Conservation (phyloP, 2,797 vertebrate genomes). For the Neosilurus hyrtlii region DNA sequence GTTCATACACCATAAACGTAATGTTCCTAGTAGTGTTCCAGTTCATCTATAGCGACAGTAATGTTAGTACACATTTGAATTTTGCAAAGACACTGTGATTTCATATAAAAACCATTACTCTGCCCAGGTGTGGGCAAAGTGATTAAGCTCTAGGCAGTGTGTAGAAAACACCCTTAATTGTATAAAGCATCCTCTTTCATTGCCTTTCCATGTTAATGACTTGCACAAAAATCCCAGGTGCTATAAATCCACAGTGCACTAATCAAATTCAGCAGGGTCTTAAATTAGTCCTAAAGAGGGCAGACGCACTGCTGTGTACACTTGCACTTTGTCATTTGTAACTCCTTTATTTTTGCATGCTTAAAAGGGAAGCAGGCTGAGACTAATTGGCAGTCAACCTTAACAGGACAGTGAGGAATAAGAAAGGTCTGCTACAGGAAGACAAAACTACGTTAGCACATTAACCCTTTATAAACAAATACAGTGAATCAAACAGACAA, state of each 20-base stretch:
- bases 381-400: slow-evolving; percentile 71
- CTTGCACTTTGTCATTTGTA: slow-evolving; percentile 56
- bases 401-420: slow-evolving; percentile 70
- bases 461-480: slow-evolving; percentile 69
- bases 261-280: slow-evolving; percentile 54
- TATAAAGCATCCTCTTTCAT: slow-evolving; percentile 33
- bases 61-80: slow-evolving; percentile 3
- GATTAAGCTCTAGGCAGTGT: slow-evolving; percentile 32
- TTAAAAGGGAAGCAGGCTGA: slow-evolving; percentile 60
- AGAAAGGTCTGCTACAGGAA: slow-evolving; percentile 64
- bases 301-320: slow-evolving; percentile 51
- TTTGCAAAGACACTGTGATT: slow-evolving; percentile 21
- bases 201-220: slow-evolving; percentile 36
- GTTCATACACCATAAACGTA: neutral
- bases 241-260: slow-evolving; percentile 50
- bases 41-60: slow-evolving; percentile 1
- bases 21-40: neutral
- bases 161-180: slow-evolving; percentile 32
- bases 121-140: slow-evolving; percentile 36
- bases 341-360: slow-evolving; percentile 51
- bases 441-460: slow-evolving; percentile 68
- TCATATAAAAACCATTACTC: slow-evolving; percentile 30
- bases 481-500: slow-evolving; percentile 68
- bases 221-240: slow-evolving; percentile 43
- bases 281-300: slow-evolving; percentile 56